Percentiles rank a stretch among this genome's conserved stretches.
These are phyloP conservation scores for Melitaea athalia DNA, from an alignment of 2,888 invertebrate species.

Conservation along the genomic window DNA sequence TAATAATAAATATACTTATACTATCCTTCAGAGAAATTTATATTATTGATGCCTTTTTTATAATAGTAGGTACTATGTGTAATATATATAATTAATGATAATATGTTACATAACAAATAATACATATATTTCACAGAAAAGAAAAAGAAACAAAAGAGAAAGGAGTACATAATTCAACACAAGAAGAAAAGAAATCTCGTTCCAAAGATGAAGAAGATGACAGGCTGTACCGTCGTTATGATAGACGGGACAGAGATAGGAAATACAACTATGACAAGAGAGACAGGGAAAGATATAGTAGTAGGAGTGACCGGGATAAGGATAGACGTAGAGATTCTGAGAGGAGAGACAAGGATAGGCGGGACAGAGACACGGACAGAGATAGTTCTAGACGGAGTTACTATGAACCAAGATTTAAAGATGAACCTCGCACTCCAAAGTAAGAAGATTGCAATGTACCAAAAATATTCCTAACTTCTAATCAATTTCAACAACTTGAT, in stretches of 20 bases:
- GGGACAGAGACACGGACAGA: constrained; percentile 60
- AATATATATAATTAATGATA: neutral
- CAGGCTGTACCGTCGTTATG: constrained; percentile 59
- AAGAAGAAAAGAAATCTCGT: constrained; percentile 76
- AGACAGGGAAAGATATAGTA: constrained; percentile 50
- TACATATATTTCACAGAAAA: constrained; percentile 55
- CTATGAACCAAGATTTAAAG: constrained; percentile 86
- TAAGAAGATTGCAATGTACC: constrained; percentile 42
- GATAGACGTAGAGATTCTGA: constrained; percentile 59
- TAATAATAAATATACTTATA: no score
- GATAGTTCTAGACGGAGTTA: constrained; percentile 76
- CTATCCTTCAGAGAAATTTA: no score
- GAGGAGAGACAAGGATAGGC: constrained; percentile 57
- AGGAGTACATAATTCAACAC: constrained; percentile 87
- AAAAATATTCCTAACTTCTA: neutral
- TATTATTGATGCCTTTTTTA: no score
- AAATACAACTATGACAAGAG: constrained; percentile 43
- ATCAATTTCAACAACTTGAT: neutral
- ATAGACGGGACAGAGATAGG: constrained; percentile 47
- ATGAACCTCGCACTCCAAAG: constrained; percentile 94
- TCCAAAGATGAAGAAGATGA: constrained; percentile 70
- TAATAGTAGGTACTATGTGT: no score
- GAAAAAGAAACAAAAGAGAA: constrained; percentile 84
- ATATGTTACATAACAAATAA: neutral
- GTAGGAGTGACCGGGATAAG: constrained; percentile 40